Evolutionary conservation across 2,888 invertebrate genomes (phyloP).

Genomic region (Phymatocera aterrima): DNA sequence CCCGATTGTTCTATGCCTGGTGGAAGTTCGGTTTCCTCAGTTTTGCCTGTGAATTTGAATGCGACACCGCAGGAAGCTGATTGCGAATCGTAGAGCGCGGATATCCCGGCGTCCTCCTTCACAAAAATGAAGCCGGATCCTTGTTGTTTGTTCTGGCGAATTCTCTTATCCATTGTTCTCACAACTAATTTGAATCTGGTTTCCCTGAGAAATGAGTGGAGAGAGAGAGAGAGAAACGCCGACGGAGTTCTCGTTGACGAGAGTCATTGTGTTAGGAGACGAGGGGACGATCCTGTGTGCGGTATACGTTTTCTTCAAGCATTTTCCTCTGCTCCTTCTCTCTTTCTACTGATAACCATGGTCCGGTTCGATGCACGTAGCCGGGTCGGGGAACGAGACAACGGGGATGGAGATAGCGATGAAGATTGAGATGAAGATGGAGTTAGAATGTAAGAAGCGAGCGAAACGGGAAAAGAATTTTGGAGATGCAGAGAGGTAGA

Average conservation of each 20-base stretch:
- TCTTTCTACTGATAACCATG: constrained; percentile 2
- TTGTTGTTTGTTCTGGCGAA: constrained; percentile 47
- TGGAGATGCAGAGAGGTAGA: constrained; percentile 52
- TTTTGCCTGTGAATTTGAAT: constrained; percentile 25
- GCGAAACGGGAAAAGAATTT: constrained; percentile 52
- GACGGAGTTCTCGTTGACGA: constrained; percentile 22
- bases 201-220: constrained; percentile 18
- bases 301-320: background rate
- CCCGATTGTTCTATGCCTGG: constrained; percentile 30
- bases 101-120: background rate
- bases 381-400: background rate
- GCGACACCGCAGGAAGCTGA: constrained; percentile 27
- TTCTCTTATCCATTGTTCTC: constrained; percentile 45
- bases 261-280: constrained; percentile 24
- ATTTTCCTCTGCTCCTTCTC: background rate
- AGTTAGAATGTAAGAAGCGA: constrained; percentile 33
- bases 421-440: constrained; percentile 40
- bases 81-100: constrained; percentile 10
- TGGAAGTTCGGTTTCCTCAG: constrained; percentile 16
- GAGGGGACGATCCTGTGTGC: background rate
- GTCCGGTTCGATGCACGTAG: constrained; percentile 18
- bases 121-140: constrained; percentile 33
- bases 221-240: background rate
- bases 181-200: constrained; percentile 31
- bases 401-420: constrained; percentile 33